phyloP scores from a whole-genome alignment of 2,113 vertebrate genomes.

The Ochotona curzoniae region DNA sequence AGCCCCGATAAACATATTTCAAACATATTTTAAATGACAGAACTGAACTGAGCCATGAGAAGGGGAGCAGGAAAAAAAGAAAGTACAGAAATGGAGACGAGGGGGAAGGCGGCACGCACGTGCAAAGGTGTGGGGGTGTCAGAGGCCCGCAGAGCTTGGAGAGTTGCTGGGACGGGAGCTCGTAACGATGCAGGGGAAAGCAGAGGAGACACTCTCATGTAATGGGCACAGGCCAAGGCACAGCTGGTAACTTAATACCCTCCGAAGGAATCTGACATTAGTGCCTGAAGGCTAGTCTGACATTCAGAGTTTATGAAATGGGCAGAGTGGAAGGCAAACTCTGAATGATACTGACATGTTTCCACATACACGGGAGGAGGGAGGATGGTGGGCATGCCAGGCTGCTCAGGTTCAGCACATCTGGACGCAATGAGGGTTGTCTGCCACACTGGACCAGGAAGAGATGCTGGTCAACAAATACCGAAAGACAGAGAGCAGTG shows the following conservation, averaged over 20 bases:
- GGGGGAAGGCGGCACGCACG: background rate
- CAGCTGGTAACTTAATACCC: background rate
- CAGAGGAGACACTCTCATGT: background rate
- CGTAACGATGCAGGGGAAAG: background rate
- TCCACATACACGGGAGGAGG: background rate
- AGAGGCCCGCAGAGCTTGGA: background rate
- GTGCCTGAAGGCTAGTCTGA: background rate
- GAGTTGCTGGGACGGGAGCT: background rate
- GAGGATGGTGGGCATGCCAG: accelerated
- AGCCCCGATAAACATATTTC: no score
- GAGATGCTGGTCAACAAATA: background rate
- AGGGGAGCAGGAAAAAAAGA: background rate
- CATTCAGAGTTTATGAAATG: background rate
- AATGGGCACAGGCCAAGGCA: background rate
- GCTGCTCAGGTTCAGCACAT: background rate
- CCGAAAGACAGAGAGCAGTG: background rate
- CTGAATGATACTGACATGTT: background rate
- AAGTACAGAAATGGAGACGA: background rate
- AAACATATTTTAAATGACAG: background rate
- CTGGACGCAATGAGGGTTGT: background rate
- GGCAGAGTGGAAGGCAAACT: background rate
- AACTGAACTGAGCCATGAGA: background rate
- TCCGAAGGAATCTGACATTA: background rate
- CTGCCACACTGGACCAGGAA: background rate
- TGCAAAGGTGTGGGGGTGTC: background rate